A percentile compares a stretch with the other conserved stretches of the same genome.
These are phyloP conservation scores for Elanus axillaris DNA, from an alignment of 2,113 vertebrate genomes.

Conservation along the genomic window DNA sequence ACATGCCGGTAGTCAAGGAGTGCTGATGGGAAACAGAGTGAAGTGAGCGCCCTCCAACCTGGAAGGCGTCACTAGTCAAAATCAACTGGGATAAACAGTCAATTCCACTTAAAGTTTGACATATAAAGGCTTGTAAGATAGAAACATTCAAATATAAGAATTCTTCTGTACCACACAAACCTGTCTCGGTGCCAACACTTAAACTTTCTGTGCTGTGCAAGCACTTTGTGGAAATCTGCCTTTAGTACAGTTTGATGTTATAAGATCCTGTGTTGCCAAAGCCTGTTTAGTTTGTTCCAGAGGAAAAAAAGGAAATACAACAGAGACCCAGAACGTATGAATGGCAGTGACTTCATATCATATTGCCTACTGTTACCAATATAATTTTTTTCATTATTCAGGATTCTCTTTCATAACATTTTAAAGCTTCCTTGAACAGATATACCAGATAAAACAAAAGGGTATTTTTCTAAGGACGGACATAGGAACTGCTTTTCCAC, in stretches of 20 bases:
- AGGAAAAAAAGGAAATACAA: neutral
- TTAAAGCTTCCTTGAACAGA: neutral
- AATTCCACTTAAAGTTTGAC: slow-evolving; percentile 67
- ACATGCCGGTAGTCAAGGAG: slow-evolving; percentile 68
- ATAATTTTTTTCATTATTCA: neutral
- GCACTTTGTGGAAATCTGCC: slow-evolving; percentile 69
- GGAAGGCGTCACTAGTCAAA: slow-evolving; percentile 66
- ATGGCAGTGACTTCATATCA: neutral
- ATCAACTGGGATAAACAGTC: slow-evolving; percentile 68
- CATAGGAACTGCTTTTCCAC: rapidly evolving
- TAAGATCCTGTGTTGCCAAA: slow-evolving; percentile 48
- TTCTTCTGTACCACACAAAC: slow-evolving; percentile 59
- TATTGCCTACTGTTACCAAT: neutral
- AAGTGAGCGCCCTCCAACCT: slow-evolving; percentile 62
- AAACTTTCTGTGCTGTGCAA: slow-evolving; percentile 70
- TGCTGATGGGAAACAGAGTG: slow-evolving; percentile 73
- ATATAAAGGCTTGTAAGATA: slow-evolving; percentile 59
- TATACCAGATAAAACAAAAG: neutral
- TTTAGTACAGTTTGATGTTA: slow-evolving; percentile 60
- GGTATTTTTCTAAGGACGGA: neutral
- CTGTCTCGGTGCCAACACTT: slow-evolving; percentile 63
- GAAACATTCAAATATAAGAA: slow-evolving; percentile 59
- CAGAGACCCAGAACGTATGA: neutral
- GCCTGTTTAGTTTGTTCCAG: slow-evolving; percentile 32
- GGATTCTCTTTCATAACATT: neutral